Evolutionary conservation across 2,888 invertebrate species (phyloP).

Genomic region (Formica aserva): DNA sequence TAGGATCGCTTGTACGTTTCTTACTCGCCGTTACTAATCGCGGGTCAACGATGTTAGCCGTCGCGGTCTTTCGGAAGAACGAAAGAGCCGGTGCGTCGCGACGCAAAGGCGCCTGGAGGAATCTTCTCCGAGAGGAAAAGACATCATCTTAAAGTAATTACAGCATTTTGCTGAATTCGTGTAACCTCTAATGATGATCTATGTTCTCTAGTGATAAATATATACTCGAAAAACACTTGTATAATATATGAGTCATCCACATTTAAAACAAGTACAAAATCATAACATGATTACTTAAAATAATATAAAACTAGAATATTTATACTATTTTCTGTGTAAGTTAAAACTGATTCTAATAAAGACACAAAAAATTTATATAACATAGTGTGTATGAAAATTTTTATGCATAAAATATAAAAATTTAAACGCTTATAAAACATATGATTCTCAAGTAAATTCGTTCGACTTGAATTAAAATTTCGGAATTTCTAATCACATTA

Average conservation of each 20-base stretch:
- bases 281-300: not conserved
- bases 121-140: conserved; percentile 1
- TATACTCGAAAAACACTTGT: not conserved
- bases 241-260: not conserved
- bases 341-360: not conserved
- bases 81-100: conserved; percentile 30
- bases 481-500: not conserved
- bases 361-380: not conserved
- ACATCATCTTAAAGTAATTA: conserved; percentile 9
- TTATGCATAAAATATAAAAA: not conserved
- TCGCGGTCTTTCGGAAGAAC: conserved; percentile 54
- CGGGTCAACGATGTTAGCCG: conserved; percentile 77
- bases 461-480: not conserved
- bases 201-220: not conserved
- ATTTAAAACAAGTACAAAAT: not conserved
- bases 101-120: conserved; percentile 21
- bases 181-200: conserved; percentile 17
- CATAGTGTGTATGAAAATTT: not conserved
- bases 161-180: not conserved
- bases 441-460: not conserved
- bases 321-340: not conserved
- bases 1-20: conserved; percentile 76
- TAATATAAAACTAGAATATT: not conserved
- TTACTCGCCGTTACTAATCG: conserved; percentile 75
- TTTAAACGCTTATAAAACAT: not conserved